Conservation (phyloP, 2,113 vertebrate species). For the Melanostigma gelatinosum region DNA sequence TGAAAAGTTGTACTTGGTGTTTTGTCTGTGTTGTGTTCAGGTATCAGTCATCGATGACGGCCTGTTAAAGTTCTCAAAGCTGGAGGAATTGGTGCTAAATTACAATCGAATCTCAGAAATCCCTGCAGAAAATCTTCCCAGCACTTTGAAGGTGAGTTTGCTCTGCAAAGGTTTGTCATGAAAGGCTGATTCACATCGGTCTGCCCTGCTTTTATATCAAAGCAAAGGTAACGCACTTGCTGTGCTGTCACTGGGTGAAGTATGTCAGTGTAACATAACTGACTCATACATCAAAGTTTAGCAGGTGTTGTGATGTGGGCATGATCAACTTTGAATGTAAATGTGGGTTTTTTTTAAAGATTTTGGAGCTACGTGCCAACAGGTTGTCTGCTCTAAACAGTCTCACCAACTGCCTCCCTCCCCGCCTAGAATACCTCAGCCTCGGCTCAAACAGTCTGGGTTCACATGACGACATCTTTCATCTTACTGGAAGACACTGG, state of each 20-base stretch:
- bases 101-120: slow-evolving; percentile 85
- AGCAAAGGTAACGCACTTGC: not conserved
- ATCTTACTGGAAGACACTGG: slow-evolving; percentile 83
- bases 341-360: slow-evolving; percentile 70
- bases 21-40: slow-evolving; percentile 65
- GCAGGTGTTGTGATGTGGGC: not conserved
- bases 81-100: slow-evolving; percentile 88
- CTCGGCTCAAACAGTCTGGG: slow-evolving; percentile 84
- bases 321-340: not conserved
- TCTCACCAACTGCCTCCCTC: slow-evolving; percentile 75
- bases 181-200: not conserved
- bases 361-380: slow-evolving; percentile 89
- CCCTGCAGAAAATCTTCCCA: slow-evolving; percentile 80
- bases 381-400: slow-evolving; percentile 75
- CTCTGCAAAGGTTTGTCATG: not conserved
- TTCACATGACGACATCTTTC: slow-evolving; percentile 65
- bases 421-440: slow-evolving; percentile 84
- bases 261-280: not conserved
- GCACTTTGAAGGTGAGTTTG: slow-evolving; percentile 82
- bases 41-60: slow-evolving; percentile 83
- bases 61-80: slow-evolving; percentile 84
- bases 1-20: not conserved
- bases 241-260: not conserved
- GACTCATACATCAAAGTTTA: not conserved
- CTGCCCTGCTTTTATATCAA: not conserved